Percentiles rank a stretch among this genome's conserved stretches.
Evolutionary conservation across 2,888 invertebrate species (phyloP).

Genomic region (Xestobium rufovillosum): DNA sequence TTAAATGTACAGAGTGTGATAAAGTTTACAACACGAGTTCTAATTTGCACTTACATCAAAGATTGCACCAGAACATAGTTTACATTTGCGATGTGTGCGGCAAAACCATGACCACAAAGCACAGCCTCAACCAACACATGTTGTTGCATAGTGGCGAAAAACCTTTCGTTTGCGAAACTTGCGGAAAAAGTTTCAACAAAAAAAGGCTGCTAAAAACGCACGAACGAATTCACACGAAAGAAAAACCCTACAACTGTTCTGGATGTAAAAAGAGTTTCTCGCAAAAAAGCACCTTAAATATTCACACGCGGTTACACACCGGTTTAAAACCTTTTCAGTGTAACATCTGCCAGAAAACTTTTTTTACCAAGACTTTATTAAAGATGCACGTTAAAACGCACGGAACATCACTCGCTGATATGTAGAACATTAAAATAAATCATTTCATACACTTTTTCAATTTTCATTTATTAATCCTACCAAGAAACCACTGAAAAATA

Average conservation of each 20-base stretch:
- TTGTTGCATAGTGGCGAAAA: slow-evolving; percentile 30
- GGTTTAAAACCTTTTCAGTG: not conserved
- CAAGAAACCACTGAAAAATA: no score
- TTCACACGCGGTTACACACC: not conserved
- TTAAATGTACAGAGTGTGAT: slow-evolving; percentile 31
- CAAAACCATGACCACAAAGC: slow-evolving; percentile 39
- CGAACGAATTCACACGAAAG: slow-evolving; percentile 48
- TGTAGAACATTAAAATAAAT: no score
- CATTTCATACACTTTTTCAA: no score
- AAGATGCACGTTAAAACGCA: slow-evolving; percentile 4
- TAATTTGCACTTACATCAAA: slow-evolving; percentile 23
- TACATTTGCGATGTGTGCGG: slow-evolving; percentile 31
- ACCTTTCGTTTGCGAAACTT: slow-evolving; percentile 29
- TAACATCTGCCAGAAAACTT: not conserved
- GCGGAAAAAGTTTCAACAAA: slow-evolving; percentile 25
- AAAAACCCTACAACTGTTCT: slow-evolving; percentile 46
- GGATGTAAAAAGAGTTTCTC: slow-evolving; percentile 29
- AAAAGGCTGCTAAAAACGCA: slow-evolving; percentile 33
- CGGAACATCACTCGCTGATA: no score
- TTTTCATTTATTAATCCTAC: no score
- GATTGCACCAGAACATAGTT: slow-evolving; percentile 17
- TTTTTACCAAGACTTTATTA: slow-evolving; percentile 1
- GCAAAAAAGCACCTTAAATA: not conserved
- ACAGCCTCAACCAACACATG: slow-evolving; percentile 6
- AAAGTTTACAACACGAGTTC: slow-evolving; percentile 30